Base-by-base conservation (phyloP, 2,113 vertebrate species). In the Rhipidura dahli region DNA sequence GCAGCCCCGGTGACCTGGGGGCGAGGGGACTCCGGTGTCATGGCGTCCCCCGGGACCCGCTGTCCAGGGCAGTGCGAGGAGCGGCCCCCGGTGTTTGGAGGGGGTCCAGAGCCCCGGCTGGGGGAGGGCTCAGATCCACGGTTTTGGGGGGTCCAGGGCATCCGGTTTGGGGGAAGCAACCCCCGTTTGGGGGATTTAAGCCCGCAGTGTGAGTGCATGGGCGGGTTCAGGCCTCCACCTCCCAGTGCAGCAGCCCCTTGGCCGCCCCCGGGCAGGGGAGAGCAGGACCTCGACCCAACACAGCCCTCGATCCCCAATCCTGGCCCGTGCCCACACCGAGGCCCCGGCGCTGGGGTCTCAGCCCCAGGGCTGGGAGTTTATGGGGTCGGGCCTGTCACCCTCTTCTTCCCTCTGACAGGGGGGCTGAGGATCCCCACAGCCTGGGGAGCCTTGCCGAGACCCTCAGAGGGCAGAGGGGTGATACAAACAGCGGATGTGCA, bases 251-350 rank as follows among this genome's bases (percentile, higher is more conserved):
- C 35, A 37, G 33, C 18, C 12, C 31, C 40, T 13, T 6, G 9
- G 26, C 50, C 2, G 5, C 21, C 28, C 31, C 5, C 3, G 7
- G 33, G 10, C 28, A 45, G 12, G 8, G 26, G 7, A 35, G 30
- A 37, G 26, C 51, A 28, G 40, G 20, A 10, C 12, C 37, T 56
- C 6, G 3, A 13, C 35, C 30, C 26, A 24, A 8, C 15, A 9
- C 2, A 19, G 9, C 7, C n/a, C 21, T 15, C 13, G 6, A 0
- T 15, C 18, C 21, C 18, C 13, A 7, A 0, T 15, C 18, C 12
- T 18, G 59, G 59, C 35, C 42, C 56, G 11, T 10, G 7, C 12
- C n/a, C 30, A 14, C 11, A 44, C 6, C 4, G 35, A 66, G 51
- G 1, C 10, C 54, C 15, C 8, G 3, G 14, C 2, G 11, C 33